Percentiles rank a stretch among this genome's conserved stretches.
phyloP scores from a whole-genome alignment of 2,888 invertebrate genomes.

The Cephonodes hylas region DNA sequence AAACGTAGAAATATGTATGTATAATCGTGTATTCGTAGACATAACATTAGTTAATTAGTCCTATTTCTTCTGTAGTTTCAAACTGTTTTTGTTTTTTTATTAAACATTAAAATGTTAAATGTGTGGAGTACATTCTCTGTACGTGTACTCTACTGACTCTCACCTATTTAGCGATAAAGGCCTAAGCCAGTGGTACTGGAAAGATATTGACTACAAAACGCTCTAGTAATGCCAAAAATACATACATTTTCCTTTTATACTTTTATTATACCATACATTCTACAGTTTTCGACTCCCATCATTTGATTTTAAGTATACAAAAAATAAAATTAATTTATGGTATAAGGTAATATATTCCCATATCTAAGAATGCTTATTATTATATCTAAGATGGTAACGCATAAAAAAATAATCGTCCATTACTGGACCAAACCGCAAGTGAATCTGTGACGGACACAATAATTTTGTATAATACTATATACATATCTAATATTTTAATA shows the following conservation, averaged over 20 bases:
- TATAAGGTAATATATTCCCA: not conserved
- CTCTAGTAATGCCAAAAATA: too few species aligned
- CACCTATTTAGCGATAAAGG: too few species aligned
- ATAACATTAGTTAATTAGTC: constrained; percentile 13
- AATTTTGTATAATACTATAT: constrained; percentile 65
- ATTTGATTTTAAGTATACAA: not conserved
- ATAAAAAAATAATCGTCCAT: constrained; percentile 39
- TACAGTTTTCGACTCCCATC: not conserved
- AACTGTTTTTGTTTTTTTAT: not conserved
- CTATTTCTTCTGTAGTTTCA: not conserved
- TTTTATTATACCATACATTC: not conserved
- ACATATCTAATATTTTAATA: too few species aligned
- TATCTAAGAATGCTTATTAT: not conserved
- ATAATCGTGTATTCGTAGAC: constrained; percentile 8
- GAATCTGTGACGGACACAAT: constrained; percentile 78
- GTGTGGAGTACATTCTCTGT: too few species aligned
- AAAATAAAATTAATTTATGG: not conserved
- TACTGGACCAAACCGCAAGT: constrained; percentile 58
- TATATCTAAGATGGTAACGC: not conserved
- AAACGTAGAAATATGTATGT: not conserved
- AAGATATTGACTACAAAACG: too few species aligned
- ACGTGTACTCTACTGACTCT: too few species aligned
- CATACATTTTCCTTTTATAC: too few species aligned
- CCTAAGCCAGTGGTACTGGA: too few species aligned
- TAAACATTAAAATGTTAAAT: too few species aligned